Evolutionary conservation across 2,888 invertebrate species (phyloP).

Genomic region (Ophion ventricosus): DNA sequence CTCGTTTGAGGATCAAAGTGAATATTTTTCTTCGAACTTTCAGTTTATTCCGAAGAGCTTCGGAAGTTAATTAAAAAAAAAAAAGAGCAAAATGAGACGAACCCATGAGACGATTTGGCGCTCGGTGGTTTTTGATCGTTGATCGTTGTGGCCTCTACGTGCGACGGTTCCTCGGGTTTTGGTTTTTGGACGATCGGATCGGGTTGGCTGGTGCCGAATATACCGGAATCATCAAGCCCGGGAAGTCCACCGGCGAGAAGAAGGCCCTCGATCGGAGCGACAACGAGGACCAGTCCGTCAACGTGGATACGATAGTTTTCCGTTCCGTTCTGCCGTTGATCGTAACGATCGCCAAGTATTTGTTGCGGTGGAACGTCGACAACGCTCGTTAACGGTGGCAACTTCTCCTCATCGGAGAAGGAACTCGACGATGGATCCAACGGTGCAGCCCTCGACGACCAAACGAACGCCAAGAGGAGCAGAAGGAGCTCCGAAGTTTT

Average conservation of each 20-base stretch:
- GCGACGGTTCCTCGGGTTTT: constrained; percentile 40
- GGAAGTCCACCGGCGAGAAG: constrained; percentile 85
- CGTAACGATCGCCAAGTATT: constrained; percentile 82
- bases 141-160: constrained; percentile 29
- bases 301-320: constrained; percentile 90
- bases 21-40: neutral
- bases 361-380: constrained; percentile 3
- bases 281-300: constrained; percentile 88
- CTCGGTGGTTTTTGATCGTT: constrained; percentile 58
- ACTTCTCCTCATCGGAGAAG: neutral
- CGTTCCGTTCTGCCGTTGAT: constrained; percentile 91
- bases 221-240: constrained; percentile 46
- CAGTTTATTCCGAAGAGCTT: neutral
- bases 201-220: constrained; percentile 37
- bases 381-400: constrained; percentile 15
- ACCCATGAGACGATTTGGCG: constrained; percentile 66
- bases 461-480: constrained; percentile 50
- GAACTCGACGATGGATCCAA: neutral
- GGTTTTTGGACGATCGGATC: constrained; percentile 34
- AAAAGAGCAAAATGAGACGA: neutral
- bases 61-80: neutral
- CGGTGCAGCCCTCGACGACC: constrained; percentile 46
- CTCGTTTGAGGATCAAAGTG: neutral
- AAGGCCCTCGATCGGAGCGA: constrained; percentile 87
- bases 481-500: constrained; percentile 67